These are phyloP conservation scores for Acanthosepion lycidas DNA, from an alignment of 2,888 invertebrate species.

Conservation along the genomic window DNA sequence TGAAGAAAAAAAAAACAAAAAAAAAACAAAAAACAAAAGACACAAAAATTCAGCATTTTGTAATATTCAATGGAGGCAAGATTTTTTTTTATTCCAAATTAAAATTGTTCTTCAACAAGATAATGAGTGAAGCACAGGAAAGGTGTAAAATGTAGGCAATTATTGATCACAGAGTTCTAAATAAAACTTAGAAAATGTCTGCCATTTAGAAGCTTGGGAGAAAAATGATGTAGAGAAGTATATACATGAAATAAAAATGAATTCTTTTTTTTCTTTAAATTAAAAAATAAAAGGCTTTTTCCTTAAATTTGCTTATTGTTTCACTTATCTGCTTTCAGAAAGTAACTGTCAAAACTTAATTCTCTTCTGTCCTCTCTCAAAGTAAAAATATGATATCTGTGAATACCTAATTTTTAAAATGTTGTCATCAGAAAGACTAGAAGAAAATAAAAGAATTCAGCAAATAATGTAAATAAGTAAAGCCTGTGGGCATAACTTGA, in stretches of 20 bases:
- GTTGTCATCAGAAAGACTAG: neutral
- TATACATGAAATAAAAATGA: slow-evolving; percentile 33
- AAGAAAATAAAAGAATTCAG: neutral
- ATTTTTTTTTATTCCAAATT: neutral
- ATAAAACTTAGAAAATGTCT: neutral
- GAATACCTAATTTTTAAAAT: neutral
- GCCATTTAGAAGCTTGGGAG: neutral
- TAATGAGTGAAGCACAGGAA: neutral
- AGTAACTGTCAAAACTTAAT: neutral
- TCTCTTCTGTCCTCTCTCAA: neutral
- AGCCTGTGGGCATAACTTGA: neutral
- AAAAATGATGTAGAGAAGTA: slow-evolving; percentile 3
- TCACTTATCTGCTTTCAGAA: neutral
- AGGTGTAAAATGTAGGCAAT: neutral
- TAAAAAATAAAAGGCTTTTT: neutral
- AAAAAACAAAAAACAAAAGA: neutral
- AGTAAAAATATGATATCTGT: neutral
- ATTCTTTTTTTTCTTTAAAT: neutral
- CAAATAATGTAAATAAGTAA: neutral
- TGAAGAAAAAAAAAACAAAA: neutral
- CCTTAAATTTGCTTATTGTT: neutral
- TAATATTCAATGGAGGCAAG: neutral
- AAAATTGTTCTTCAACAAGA: slow-evolving; percentile 16
- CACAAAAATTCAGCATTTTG: neutral
- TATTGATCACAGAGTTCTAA: slow-evolving; percentile 21